phyloP scores from a whole-genome alignment of 2,113 vertebrate genomes.

The Oreochromis aureus region DNA sequence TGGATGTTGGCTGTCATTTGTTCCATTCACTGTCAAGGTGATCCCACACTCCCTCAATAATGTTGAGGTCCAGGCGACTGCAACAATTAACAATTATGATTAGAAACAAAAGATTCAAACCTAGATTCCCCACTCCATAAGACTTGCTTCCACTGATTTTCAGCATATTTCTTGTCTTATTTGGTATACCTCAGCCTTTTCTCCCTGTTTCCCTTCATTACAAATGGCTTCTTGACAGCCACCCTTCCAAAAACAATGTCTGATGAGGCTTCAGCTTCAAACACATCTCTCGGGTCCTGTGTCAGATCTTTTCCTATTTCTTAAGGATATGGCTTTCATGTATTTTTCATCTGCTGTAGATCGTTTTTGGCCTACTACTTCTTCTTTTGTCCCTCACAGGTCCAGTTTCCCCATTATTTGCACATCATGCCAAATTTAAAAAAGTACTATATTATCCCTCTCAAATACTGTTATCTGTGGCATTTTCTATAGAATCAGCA shows the following conservation, averaged over 20 bases:
- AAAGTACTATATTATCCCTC: neutral
- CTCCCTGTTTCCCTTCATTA: neutral
- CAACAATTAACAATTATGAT: neutral
- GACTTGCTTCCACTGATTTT: neutral
- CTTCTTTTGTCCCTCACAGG: neutral
- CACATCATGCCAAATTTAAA: neutral
- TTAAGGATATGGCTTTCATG: neutral
- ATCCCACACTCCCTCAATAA: neutral
- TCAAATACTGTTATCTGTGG: neutral
- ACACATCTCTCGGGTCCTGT: neutral
- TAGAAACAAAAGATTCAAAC: neutral
- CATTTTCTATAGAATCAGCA: neutral
- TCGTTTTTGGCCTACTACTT: neutral
- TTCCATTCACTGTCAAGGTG: neutral
- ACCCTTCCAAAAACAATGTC: neutral
- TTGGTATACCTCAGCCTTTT: neutral
- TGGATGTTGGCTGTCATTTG: neutral
- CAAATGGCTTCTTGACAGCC: neutral
- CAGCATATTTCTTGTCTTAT: neutral
- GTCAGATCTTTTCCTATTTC: neutral
- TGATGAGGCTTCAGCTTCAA: neutral
- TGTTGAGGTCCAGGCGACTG: neutral
- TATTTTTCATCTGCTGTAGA: neutral
- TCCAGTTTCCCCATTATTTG: neutral
- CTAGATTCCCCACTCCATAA: neutral